Percentiles rank a stretch among this genome's conserved stretches.
These are phyloP conservation scores for Vulpes lagopus DNA, from an alignment of 2,113 vertebrate species.

Conservation along the genomic window DNA sequence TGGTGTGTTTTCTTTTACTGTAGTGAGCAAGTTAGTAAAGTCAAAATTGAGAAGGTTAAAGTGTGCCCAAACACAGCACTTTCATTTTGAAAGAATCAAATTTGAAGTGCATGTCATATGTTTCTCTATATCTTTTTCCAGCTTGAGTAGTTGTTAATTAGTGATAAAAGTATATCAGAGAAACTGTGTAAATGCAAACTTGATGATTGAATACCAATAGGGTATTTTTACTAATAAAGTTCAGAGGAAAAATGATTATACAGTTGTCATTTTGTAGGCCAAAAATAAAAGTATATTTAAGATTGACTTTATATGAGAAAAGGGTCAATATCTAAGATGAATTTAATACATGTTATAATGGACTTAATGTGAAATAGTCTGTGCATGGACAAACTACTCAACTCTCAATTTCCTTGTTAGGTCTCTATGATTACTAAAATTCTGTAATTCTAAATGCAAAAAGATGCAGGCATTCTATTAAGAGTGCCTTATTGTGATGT, in stretches of 20 bases:
- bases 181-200: conserved; percentile 56
- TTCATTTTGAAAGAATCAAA: conserved; percentile 58
- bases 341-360: conserved; percentile 5
- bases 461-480: neutral
- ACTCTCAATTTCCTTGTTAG: neutral
- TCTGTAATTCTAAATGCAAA: conserved; percentile 32
- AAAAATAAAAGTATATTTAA: conserved; percentile 1
- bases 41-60: conserved; percentile 12
- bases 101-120: conserved; percentile 3
- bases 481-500: neutral
- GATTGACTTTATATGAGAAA: neutral
- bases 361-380: conserved; percentile 28
- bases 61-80: neutral
- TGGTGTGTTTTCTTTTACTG: neutral
- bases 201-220: conserved; percentile 39
- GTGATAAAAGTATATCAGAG: conserved; percentile 37
- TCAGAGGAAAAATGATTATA: conserved; percentile 60
- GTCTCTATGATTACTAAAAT: neutral
- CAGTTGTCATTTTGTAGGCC: conserved; percentile 65
- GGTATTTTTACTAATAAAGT: conserved; percentile 67
- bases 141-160: conserved; percentile 56
- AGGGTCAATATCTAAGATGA: neutral
- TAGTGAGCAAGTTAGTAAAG: conserved; percentile 50
- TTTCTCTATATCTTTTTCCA: conserved; percentile 50
- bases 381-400: neutral